Evolutionary conservation across 1,140 invertebrate species (phyloP).

Genomic region (Trichonephila clavipes): DNA sequence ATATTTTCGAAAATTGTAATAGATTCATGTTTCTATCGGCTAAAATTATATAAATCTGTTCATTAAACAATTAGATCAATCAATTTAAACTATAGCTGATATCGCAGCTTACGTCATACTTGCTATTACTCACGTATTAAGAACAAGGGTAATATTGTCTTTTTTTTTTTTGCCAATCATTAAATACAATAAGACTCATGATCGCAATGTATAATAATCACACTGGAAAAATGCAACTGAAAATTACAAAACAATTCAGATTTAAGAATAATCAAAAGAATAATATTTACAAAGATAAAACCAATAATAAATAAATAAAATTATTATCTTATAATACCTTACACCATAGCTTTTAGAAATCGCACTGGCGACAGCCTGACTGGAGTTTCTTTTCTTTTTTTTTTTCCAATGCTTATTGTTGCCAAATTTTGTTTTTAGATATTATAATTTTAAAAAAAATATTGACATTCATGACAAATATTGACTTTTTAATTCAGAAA

Average conservation of each 20-base stretch:
- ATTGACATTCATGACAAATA: too few species aligned
- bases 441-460: too few species aligned
- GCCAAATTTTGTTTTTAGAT: not conserved
- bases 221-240: not conserved
- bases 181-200: not conserved
- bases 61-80: slow-evolving; percentile 1
- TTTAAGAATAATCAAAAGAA: not conserved
- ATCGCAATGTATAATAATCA: not conserved
- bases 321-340: slow-evolving; percentile 32
- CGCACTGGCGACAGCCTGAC: slow-evolving; percentile 63
- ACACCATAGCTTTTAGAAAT: slow-evolving; percentile 15
- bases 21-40: too few species aligned
- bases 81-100: slow-evolving; percentile 33
- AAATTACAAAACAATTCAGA: not conserved
- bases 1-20: not conserved
- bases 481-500: too few species aligned
- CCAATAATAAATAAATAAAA: not conserved
- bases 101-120: slow-evolving; percentile 50
- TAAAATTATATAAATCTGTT: not conserved
- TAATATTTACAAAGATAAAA: not conserved
- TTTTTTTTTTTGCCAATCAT: slow-evolving; percentile 31
- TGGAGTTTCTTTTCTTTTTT: slow-evolving; percentile 38
- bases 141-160: slow-evolving; percentile 75
- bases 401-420: not conserved
- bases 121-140: slow-evolving; percentile 61